Base-by-base conservation (phyloP, 1,140 invertebrate species). In the Vanessa tameamea region DNA sequence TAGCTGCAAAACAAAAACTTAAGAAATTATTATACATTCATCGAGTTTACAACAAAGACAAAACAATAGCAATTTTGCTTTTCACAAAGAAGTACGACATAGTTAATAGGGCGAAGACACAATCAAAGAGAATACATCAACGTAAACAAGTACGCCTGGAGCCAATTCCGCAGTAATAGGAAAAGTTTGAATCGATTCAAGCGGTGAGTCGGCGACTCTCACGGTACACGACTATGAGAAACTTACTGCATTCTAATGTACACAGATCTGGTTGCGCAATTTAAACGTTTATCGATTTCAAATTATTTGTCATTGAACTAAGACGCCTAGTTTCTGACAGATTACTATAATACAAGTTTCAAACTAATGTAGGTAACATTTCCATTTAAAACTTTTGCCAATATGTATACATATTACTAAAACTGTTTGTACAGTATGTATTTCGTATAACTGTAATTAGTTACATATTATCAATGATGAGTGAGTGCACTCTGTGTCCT, bases 161-260 rank as follows among this genome's bases (percentile, higher is more conserved):
- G 78, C 81, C 80, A 86, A 84, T 88, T 75, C 81, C 72, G 50
- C 65, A 72, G 78, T 87, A 88, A 87, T 88, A 84, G 85, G 85
- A 87, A 87, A 88, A 88, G 81, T 90, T 87, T 81, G 76, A 82
- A 88, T 86, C 85, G 83, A 87, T 87, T 80, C 79, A 80, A 76
- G 79, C 69, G 73, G 64, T 66, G 66, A 82, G 73, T 81, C 66
- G 67, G 55, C 64, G 64, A 79, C 80, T 82, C 78, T 82, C 81
- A 78, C 80, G 69, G 63, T 64, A 78, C 78, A 59, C 71, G 55
- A 71, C 74, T 79, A 73, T 83, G 78, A 79, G 81, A 82, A 80
- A 78, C 72, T 65, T 64, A 73, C 75, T 80, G 73, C 77, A 83
- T 81, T 81, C 80, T 81, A 72, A 78, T 77, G 61, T 73, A 75